Conservation (phyloP, 2,888 invertebrate genomes). For the Odontocerum albicorne region DNA sequence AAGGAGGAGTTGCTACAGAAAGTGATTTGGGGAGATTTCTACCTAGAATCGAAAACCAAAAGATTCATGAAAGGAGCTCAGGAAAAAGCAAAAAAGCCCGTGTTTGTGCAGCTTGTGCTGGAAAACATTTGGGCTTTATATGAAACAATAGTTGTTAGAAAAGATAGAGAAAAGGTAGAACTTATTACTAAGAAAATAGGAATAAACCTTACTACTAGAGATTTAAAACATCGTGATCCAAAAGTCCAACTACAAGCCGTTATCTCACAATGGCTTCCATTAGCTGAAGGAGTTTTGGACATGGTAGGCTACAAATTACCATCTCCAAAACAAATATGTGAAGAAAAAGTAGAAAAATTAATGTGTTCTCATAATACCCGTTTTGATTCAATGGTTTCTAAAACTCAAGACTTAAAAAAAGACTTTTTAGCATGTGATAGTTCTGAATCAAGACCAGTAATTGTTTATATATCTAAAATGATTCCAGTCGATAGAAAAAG, state of each 20-base stretch:
- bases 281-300: constrained; percentile 78
- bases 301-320: constrained; percentile 84
- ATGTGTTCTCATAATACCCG: constrained; percentile 73
- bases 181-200: constrained; percentile 75
- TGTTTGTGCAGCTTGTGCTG: constrained; percentile 89
- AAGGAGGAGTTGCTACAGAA: constrained; percentile 71
- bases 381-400: constrained; percentile 66
- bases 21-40: constrained; percentile 95
- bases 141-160: constrained; percentile 74
- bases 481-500: constrained; percentile 74
- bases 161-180: constrained; percentile 73
- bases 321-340: constrained; percentile 72
- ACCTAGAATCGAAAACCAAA: constrained; percentile 82
- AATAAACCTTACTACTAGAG: constrained; percentile 73
- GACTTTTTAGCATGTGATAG: constrained; percentile 71
- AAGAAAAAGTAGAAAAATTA: constrained; percentile 79
- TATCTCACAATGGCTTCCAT: constrained; percentile 86
- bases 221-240: constrained; percentile 76
- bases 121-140: constrained; percentile 92
- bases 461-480: constrained; percentile 89
- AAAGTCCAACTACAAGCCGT: constrained; percentile 79
- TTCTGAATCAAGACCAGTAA: constrained; percentile 63
- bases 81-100: constrained; percentile 87
- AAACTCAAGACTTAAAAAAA: constrained; percentile 71
- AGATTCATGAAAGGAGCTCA: constrained; percentile 85